Base-by-base conservation (phyloP, 2,113 vertebrate species). In the Baryphthengus martii region DNA sequence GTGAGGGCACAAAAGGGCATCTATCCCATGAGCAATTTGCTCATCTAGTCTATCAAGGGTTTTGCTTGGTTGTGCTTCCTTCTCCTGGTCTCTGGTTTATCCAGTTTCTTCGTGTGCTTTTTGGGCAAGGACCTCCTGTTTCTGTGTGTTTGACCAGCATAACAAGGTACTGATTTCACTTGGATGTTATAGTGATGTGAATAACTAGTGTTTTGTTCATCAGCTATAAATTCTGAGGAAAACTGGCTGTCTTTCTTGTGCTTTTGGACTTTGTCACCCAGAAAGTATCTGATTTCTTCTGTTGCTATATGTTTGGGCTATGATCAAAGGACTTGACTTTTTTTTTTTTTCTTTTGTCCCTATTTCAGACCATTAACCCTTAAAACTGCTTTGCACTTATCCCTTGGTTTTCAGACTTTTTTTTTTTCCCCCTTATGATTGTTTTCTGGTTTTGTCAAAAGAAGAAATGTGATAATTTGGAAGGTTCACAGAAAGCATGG, bases 401-500 rank as follows among this genome's bases (percentile, higher is more conserved):
- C 44, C 50, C 6, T 81, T 77, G 67, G 29, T 56, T 55, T 83
- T 93, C 49, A 62, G n/a, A 21, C 29, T n/a, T 72, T 61, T 58
- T 37, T 47, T 45, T 1, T 37, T 47, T 45, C 1, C 4, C 25
- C 13, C 13, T n/a, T 44, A 45, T 70, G 59, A 84, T 77, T 49
- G 67, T 68, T 97, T 96, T 89, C n/a, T 88, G 37, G 88, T 95
- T 45, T 72, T 93, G 75, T 96, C 66, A 85, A 19, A 96, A 90
- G 52, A 95, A 92, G 86, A 95, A 97, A 94, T 84, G 86, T 91
- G 95, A 95, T 96, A 89, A 96, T 96, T 96, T 93, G 82, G 89
- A 97, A 94, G 47, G 70, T 88, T 96, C 96, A 86, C 62, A 96
- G 93, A 93, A 95, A 96, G 66, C 74, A 95, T 87, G 90, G 80